Conservation (phyloP, 2,797 vertebrate genomes). For the Myotis findleyi region DNA sequence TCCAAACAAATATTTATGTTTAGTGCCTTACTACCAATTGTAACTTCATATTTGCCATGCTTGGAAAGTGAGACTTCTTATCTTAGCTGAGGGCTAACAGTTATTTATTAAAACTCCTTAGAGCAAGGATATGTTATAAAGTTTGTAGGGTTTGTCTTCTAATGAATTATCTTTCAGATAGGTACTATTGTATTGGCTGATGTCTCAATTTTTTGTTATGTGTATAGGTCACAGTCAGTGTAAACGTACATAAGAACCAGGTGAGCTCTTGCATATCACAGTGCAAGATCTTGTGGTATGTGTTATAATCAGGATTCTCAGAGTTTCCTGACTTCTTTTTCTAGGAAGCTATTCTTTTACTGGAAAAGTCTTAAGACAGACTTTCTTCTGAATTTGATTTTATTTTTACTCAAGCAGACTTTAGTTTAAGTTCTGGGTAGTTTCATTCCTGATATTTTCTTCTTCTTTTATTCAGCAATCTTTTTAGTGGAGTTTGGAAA, state of each 20-base stretch:
- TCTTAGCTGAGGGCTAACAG: background rate
- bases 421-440: background rate
- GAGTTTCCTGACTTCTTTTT: background rate
- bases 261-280: background rate
- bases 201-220: background rate
- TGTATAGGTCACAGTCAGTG: background rate
- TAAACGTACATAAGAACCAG: background rate
- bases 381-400: slow-evolving; percentile 30
- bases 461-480: slow-evolving; percentile 15
- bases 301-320: background rate
- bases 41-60: background rate
- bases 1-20: background rate
- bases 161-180: background rate
- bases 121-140: background rate
- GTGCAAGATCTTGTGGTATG: background rate
- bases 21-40: background rate
- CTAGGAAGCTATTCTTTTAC: slow-evolving; percentile 9
- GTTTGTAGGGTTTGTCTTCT: background rate
- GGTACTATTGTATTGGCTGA: background rate
- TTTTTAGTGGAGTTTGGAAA: background rate
- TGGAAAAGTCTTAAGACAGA: background rate
- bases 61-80: background rate
- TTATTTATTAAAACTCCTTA: slow-evolving; percentile 30
- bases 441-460: slow-evolving; percentile 5
- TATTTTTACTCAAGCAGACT: background rate